phyloP scores from a whole-genome alignment of 2,113 vertebrate species.

The Daubentonia madagascariensis region DNA sequence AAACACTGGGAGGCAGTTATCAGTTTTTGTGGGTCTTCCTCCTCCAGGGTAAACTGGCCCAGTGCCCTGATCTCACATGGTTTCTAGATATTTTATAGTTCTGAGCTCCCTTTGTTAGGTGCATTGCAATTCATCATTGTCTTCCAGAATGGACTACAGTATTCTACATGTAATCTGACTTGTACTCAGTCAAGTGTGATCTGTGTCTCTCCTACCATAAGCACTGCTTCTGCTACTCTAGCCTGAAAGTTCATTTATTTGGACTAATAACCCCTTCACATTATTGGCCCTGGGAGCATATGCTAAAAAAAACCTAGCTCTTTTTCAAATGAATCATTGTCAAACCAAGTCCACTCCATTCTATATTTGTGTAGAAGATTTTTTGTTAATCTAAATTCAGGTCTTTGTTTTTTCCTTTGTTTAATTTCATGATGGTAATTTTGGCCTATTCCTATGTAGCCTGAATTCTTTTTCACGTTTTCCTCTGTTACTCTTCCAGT shows the following conservation, averaged over 20 bases:
- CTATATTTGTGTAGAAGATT: neutral
- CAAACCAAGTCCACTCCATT: neutral
- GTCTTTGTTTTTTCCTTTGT: conserved; percentile 9
- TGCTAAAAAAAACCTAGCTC: conserved; percentile 1
- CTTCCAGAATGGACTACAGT: neutral
- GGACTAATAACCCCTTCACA: neutral
- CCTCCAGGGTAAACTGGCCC: neutral
- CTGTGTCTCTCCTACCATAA: neutral
- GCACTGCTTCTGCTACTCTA: neutral
- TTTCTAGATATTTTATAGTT: neutral
- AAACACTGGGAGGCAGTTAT: neutral
- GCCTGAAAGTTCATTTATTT: neutral
- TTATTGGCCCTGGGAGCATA: neutral
- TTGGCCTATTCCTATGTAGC: neutral
- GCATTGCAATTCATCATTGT: neutral
- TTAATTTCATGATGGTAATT: neutral
- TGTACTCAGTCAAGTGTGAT: neutral
- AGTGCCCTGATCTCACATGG: neutral
- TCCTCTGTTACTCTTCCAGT: neutral
- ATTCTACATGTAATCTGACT: neutral
- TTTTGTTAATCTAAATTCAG: conserved; percentile 8
- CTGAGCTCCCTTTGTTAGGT: neutral
- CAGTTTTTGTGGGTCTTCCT: neutral
- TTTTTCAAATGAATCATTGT: neutral
- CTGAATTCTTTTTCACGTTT: conserved; percentile 13